Base-by-base conservation (phyloP, 2,888 invertebrate species). In the Apoda limacodes region DNA sequence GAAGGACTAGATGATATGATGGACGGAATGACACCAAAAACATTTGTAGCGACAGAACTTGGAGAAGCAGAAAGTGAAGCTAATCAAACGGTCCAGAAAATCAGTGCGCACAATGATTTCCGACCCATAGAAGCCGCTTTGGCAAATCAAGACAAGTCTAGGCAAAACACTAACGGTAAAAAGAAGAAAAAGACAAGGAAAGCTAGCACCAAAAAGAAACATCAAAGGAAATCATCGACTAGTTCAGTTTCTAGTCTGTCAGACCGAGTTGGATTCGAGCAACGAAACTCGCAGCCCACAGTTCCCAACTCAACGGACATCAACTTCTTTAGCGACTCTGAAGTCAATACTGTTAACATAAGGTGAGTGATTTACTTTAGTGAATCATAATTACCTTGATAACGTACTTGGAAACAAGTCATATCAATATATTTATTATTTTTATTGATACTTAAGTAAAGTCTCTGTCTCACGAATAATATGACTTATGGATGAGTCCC, bases 301-400 rank as follows among this genome's bases (percentile, higher is more conserved):
- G 64, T 72, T 34, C 65, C 66, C 9, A 70, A 66, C 37, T 43
- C 59, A 25, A 50, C 60, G 4, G 80, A 78, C 23, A 66, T 75
- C 43, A 62, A 95, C 60, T 95, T 95, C 80, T 96, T 93, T 72
- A 96, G 96, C 59, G 97, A 97, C 59, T 92, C 93, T 0, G 96
- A 97, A 78, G 80, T 93, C 28, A 89, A 89, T n/a, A 85, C 85
- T 2, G 69, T 83, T 10, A 60, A 66, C 5, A 71, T 83, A 25
- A 88, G 86, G 82, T 87, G 57, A 59, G 82, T 65, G 30, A 29
- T n/a, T n/a, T n/a, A n/a, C 12, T 22, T 13, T 5, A 12, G 6
- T n/a, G n/a, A n/a, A n/a, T n/a, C n/a, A n/a, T n/a, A n/a, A n/a
- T n/a, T n/a, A n/a, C n/a, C n/a, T n/a, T n/a, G n/a, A n/a, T n/a